Evolutionary conservation across 2,797 vertebrate genomes (phyloP), one percentile per base, ranked within the genome.

Genomic region (Coreius guichenoti): DNA sequence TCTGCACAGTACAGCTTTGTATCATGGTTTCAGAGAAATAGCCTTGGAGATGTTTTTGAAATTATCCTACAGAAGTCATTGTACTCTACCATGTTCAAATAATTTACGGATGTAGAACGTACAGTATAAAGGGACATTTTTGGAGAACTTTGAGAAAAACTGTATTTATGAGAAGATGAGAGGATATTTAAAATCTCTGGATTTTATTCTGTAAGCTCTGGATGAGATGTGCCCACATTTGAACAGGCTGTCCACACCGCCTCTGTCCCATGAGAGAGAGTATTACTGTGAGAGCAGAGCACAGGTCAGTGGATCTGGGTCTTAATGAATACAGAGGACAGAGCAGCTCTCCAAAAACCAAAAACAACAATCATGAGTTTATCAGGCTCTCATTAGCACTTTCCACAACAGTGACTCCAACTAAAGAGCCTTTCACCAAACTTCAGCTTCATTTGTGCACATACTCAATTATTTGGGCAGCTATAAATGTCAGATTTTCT

Each of bases 331-430:
- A 21, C 43, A 6, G 76, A 73, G 49, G 63, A 86, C 86, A 90
- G 56, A 81, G 79, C 26, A 45, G 65, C 58, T 76, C 85, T 84
- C 68, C 47, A 13, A 47, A 23, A 78, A 61, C 58, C 26, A 45
- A 78, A 82, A 86, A 73, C 75, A 86, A 86, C 87, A 88, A 82
- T 77, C 63, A 47, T 56, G 58, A 76, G 69, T 86, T 87, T 81
- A 73, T 88, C 49, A 69, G 81, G 45, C 73, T 85, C 87, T 91
- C 87, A 89, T 90, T 90, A 88, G 86, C 67, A 67, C 63, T 56
- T 72, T 63, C 75, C 68, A 87, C 67, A 73, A 87, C 76, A 70
- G 16, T 21, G 63, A 81, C 16, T 82, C 78, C 49, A 69, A 33
- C 80, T 47, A 80, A 76, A 86, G 83, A 68, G 19, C n/a, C 45